Evolutionary conservation across 2,888 invertebrate genomes (phyloP), one percentile per base, ranked within the genome.

Genomic region (Pyrgus malvae): DNA sequence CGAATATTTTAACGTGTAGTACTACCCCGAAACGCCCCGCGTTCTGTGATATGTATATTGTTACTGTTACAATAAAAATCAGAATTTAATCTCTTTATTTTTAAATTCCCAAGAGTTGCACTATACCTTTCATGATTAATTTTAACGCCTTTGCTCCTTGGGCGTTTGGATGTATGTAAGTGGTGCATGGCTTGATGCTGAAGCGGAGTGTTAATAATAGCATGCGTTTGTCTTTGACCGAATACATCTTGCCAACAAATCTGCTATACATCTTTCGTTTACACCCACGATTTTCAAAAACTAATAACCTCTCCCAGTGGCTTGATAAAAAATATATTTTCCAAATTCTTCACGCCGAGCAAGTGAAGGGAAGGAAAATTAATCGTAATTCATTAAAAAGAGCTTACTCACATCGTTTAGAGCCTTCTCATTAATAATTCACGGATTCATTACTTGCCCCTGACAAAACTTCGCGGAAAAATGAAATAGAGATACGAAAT

Each of bases 31-130:
- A 88, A 85, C 87, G 90, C 89, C 88, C 88, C 89, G 89, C 89
- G 90, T 88, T 87, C 89, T 90, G 89, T 90, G 90, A 90, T 90
- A 89, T 84, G 83, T 86, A 83, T 80, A 86, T 83, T 87, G 85
- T 90, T 90, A 88, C 74, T 87, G 88, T 89, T 90, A 88, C 81
- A 90, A 87, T 89, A 89, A 90, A 89, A 79, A 60, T 78, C 76
- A 74, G 79, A 81, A 80, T 67, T 74, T 68, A 78, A 71, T 70
- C 72, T 76, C 70, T 72, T 75, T 67, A 67, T 80, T 80, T 80
- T 74, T 76, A 72, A 71, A 72, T 78, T 74, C 72, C 80, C 76
- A 79, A 72, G 66, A 73, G 48, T 58, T 64, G 66, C 68, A 68
- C 66, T 65, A 60, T 60, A 25, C 37, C 38, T 53, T 45, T 53